These are phyloP conservation scores for Podabrus alpinus DNA, from an alignment of 2,888 invertebrate genomes.

Conservation along the genomic window DNA sequence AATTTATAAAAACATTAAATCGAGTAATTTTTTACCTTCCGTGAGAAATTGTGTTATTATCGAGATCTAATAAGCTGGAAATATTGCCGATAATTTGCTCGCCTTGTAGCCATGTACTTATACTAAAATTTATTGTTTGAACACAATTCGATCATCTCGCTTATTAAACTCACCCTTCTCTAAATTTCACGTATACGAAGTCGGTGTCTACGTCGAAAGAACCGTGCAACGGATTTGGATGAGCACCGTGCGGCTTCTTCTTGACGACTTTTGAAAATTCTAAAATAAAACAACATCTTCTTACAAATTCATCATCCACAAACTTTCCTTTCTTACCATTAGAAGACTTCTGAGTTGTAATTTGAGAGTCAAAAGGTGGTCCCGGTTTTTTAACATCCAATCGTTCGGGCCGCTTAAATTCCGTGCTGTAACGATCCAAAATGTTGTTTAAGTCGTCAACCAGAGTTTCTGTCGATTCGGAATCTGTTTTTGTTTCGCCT, in stretches of 20 bases:
- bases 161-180: constrained; percentile 64
- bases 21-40: constrained; percentile 58
- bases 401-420: constrained; percentile 86
- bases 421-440: constrained; percentile 68
- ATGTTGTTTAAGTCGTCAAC: constrained; percentile 61
- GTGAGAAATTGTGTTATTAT: constrained; percentile 65
- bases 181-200: constrained; percentile 77
- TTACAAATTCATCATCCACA: background rate
- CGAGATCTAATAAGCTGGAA: constrained; percentile 71
- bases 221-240: constrained; percentile 47
- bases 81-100: constrained; percentile 71
- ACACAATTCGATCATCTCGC: background rate
- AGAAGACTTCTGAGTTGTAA: constrained; percentile 26
- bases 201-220: constrained; percentile 72
- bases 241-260: constrained; percentile 51
- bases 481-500: constrained; percentile 27
- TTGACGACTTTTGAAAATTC: constrained; percentile 48
- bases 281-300: background rate
- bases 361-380: constrained; percentile 76
- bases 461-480: constrained; percentile 35
- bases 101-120: constrained; percentile 74
- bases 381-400: constrained; percentile 96
- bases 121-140: constrained; percentile 48
- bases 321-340: background rate
- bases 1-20: background rate